These are phyloP conservation scores for Endotricha flammealis DNA, from an alignment of 2,888 invertebrate genomes.

Conservation along the genomic window DNA sequence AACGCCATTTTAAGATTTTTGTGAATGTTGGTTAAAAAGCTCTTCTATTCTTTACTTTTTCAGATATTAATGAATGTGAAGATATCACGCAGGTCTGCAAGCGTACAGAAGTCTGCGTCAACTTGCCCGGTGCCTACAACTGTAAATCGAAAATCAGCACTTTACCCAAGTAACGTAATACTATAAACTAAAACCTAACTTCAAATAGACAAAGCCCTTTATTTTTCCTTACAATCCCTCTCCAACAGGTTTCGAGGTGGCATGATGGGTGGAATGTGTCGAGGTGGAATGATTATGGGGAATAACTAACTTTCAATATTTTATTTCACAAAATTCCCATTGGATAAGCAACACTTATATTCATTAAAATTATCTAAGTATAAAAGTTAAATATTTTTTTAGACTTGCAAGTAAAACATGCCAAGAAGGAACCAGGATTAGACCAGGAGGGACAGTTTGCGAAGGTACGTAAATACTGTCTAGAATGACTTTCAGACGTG, in stretches of 20 bases:
- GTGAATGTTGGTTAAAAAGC: not conserved
- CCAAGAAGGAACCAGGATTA: slow-evolving; percentile 78
- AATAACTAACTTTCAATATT: too few relatives aligned
- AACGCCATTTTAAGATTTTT: not conserved
- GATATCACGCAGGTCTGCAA: slow-evolving; percentile 87
- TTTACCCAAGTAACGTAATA: slow-evolving; percentile 52
- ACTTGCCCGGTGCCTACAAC: slow-evolving; percentile 89
- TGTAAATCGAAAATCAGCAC: slow-evolving; percentile 81
- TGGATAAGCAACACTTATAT: too few relatives aligned
- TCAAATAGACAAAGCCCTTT: too few relatives aligned
- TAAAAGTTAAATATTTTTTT: slow-evolving; percentile 14
- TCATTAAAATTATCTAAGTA: too few relatives aligned
- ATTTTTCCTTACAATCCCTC: too few relatives aligned
- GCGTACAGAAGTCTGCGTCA: slow-evolving; percentile 88
- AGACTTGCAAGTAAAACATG: slow-evolving; percentile 66
- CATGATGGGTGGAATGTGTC: too few relatives aligned
- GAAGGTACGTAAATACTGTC: slow-evolving; percentile 67
- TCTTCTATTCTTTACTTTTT: slow-evolving; percentile 17
- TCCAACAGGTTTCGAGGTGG: too few relatives aligned
- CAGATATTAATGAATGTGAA: slow-evolving; percentile 93
- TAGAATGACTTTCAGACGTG: too few relatives aligned
- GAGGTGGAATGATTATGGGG: too few relatives aligned
- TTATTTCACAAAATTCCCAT: too few relatives aligned
- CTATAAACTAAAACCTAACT: too few relatives aligned
- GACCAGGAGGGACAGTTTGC: slow-evolving; percentile 79